A percentile compares a stretch with the other conserved stretches of the same genome.
These are phyloP conservation scores for Diarsia rubi DNA, from an alignment of 2,888 invertebrate genomes.

Conservation along the genomic window DNA sequence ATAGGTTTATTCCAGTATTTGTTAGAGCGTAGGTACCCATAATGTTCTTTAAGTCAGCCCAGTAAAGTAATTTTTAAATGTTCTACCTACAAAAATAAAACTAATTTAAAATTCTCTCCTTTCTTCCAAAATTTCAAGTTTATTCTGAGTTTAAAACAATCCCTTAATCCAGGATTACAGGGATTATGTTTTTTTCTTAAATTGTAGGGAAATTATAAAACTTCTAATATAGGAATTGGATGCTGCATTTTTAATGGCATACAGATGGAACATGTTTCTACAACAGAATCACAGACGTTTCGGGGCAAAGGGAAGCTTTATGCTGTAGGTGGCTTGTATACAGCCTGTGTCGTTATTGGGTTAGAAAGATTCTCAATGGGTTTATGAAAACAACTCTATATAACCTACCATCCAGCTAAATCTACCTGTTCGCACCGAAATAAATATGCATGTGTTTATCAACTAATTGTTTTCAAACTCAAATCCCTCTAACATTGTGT, in stretches of 20 bases:
- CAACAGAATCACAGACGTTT: slow-evolving; percentile 18
- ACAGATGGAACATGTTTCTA: not conserved
- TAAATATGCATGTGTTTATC: not conserved
- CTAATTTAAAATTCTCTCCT: slow-evolving; percentile 34
- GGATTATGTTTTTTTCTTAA: slow-evolving; percentile 47
- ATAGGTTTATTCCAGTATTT: not conserved
- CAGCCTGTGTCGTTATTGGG: slow-evolving; percentile 19
- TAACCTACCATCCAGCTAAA: not conserved
- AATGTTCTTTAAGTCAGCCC: not conserved
- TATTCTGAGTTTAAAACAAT: slow-evolving; percentile 41
- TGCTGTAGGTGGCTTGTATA: slow-evolving; percentile 9
- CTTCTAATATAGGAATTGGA: slow-evolving; percentile 22
- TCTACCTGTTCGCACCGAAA: not conserved
- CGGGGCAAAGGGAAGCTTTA: not conserved
- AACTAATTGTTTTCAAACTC: not conserved
- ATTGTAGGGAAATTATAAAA: slow-evolving; percentile 40
- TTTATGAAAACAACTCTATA: not conserved
- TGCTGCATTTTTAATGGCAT: slow-evolving; percentile 6
- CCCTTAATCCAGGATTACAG: slow-evolving; percentile 50
- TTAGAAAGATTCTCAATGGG: not conserved
- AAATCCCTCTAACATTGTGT: not conserved
- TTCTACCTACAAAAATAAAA: slow-evolving; percentile 25
- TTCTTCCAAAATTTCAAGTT: slow-evolving; percentile 36
- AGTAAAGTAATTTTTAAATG: slow-evolving; percentile 6
- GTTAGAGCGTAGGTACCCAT: not conserved